Conservation (phyloP, 1,140 invertebrate genomes). For the Harlomillsia oculata region DNA sequence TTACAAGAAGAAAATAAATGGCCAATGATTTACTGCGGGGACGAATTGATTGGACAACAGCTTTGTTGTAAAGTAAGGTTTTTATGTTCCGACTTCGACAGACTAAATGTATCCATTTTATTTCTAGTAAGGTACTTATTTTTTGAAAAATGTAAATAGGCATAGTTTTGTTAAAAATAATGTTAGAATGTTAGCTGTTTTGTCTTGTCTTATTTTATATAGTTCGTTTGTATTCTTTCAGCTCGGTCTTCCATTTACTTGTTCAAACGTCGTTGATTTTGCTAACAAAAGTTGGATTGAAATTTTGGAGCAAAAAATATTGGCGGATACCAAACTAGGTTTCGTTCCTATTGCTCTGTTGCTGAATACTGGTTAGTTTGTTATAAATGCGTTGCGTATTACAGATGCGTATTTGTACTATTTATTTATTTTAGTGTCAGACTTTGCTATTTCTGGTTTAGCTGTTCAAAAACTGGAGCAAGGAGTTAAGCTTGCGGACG, state of each 20-base stretch:
- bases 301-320: constrained; percentile 19
- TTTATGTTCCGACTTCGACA: too few species aligned
- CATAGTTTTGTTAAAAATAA: neutral
- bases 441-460: too few species aligned
- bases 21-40: constrained; percentile 29
- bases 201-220: neutral
- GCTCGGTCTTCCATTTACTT: constrained; percentile 27
- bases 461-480: constrained; percentile 18
- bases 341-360: constrained; percentile 21
- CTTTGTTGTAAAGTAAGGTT: constrained; percentile 16
- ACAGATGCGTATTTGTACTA: neutral
- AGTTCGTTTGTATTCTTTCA: constrained; percentile 13
- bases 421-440: neutral
- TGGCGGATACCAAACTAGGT: constrained; percentile 11
- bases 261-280: constrained; percentile 17
- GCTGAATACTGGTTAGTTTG: constrained; percentile 21
- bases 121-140: too few species aligned
- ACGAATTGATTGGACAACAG: constrained; percentile 26
- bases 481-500: constrained; percentile 16
- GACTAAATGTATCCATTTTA: too few species aligned
- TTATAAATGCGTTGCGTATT: too few species aligned
- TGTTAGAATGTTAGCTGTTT: neutral
- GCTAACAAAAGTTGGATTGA: constrained; percentile 23
- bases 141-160: too few species aligned
- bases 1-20: constrained; percentile 23